Evolutionary conservation across 2,797 vertebrate genomes (phyloP).

Genomic region (Pitangus sulphuratus): DNA sequence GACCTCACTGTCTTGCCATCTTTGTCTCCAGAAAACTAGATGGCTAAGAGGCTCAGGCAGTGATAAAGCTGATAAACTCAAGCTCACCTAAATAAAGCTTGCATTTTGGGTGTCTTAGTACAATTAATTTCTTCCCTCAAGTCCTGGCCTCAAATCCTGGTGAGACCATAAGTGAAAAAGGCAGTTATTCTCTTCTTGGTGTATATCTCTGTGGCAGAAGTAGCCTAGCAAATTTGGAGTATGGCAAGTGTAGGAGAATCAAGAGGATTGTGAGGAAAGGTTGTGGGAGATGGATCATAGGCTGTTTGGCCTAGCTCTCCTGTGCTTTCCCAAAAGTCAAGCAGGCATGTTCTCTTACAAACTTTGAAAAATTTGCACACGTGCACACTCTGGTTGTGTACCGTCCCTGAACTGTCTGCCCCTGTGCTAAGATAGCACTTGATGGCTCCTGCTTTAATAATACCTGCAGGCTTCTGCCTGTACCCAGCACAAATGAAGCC

Average conservation of each 20-base stretch:
- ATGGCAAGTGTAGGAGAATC: neutral
- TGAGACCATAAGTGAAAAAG: neutral
- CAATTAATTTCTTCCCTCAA: neutral
- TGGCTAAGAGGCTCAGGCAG: constrained; percentile 14
- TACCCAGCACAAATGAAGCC: neutral
- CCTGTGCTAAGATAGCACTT: neutral
- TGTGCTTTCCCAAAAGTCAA: neutral
- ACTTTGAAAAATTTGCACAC: neutral
- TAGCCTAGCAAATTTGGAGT: neutral
- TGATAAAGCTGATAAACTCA: constrained; percentile 6
- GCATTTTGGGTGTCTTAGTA: neutral
- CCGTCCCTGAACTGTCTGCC: neutral
- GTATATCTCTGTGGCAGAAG: neutral
- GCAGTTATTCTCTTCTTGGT: neutral
- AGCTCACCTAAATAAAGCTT: constrained; percentile 14
- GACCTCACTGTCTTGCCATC: constrained; percentile 61
- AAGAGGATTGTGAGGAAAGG: neutral
- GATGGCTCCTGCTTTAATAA: neutral
- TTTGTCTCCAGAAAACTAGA: constrained; percentile 39
- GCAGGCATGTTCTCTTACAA: neutral
- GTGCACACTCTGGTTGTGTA: neutral
- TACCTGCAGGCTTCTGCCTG: neutral
- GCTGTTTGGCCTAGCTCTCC: neutral
- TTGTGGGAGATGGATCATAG: neutral
- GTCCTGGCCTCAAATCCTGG: neutral